A percentile compares a stretch with the other conserved stretches of the same genome.
Conservation (phyloP, 2,797 vertebrate species). For the Crossoptilon crossoptilon region DNA sequence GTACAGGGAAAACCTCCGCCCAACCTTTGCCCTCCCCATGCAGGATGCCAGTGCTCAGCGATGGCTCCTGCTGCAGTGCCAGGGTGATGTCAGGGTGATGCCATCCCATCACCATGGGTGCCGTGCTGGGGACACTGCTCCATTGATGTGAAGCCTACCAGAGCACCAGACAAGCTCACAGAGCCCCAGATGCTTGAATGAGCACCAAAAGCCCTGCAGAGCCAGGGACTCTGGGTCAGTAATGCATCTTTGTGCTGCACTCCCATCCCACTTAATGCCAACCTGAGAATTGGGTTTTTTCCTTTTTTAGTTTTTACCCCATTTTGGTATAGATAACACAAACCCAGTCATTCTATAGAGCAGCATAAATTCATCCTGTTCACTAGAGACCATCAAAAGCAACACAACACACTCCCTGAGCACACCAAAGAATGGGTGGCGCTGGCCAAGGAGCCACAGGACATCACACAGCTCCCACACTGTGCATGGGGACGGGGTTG, state of each 20-base stretch:
- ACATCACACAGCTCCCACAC: not conserved
- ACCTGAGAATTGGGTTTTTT: not conserved
- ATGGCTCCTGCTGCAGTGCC: not conserved
- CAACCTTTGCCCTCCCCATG: constrained; percentile 24
- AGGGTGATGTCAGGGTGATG: not conserved
- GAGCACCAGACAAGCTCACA: accelerated
- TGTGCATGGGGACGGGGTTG: not conserved
- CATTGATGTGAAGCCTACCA: not conserved
- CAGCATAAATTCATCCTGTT: not conserved
- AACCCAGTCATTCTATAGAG: not conserved
- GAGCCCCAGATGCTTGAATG: not conserved
- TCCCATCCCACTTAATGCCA: not conserved
- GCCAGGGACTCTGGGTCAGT: not conserved
- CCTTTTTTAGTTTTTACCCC: not conserved
- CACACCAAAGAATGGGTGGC: not conserved
- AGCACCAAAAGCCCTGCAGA: not conserved
- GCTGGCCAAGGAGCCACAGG: not conserved
- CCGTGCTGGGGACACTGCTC: not conserved
- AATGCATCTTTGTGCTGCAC: not conserved
- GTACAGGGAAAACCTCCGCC: constrained; percentile 8
- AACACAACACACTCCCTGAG: too few relatives aligned
- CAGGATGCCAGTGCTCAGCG: not conserved
- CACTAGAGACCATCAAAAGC: not conserved
- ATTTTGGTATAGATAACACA: not conserved
- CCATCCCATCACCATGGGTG: not conserved